A percentile compares a stretch with the other conserved stretches of the same genome.
These are phyloP conservation scores for Thereva unica DNA, from an alignment of 2,888 invertebrate genomes.

Conservation along the genomic window DNA sequence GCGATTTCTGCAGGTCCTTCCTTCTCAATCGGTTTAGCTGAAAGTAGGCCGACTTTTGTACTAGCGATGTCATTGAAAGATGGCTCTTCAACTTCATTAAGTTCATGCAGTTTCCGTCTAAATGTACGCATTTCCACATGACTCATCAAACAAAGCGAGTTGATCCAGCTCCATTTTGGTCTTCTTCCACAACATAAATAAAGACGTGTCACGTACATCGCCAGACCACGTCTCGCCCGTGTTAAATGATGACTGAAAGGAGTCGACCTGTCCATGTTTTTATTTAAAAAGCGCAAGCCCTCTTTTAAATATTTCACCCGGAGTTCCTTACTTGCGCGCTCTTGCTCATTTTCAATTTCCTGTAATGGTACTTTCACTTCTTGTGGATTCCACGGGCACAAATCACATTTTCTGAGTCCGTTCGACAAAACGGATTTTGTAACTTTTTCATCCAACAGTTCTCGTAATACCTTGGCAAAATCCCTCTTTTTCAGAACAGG, in stretches of 20 bases:
- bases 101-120: conserved; percentile 1
- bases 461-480: conserved; percentile 3
- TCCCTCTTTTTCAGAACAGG: conserved; percentile 4
- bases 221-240: no score
- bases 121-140: conserved; percentile 4
- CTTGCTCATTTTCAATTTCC: conserved; percentile 1
- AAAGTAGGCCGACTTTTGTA: conserved; percentile 7
- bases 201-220: background rate
- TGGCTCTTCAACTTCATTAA: conserved; percentile 5
- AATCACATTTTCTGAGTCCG: background rate
- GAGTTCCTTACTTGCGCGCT: no score
- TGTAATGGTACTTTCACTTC: conserved; percentile 2
- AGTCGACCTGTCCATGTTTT: no score
- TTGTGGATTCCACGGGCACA: background rate
- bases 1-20: background rate
- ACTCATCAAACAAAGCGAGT: background rate
- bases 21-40: background rate
- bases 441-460: conserved; percentile 3
- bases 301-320: no score
- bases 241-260: no score
- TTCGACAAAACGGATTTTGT: conserved; percentile 4
- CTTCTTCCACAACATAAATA: background rate
- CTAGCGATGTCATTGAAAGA: conserved; percentile 2
- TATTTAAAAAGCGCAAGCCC: no score
- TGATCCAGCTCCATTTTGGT: background rate